Evolutionary conservation across 2,888 invertebrate species (phyloP), one percentile per base, ranked within the genome.

Genomic region (Hipparchia semele): DNA sequence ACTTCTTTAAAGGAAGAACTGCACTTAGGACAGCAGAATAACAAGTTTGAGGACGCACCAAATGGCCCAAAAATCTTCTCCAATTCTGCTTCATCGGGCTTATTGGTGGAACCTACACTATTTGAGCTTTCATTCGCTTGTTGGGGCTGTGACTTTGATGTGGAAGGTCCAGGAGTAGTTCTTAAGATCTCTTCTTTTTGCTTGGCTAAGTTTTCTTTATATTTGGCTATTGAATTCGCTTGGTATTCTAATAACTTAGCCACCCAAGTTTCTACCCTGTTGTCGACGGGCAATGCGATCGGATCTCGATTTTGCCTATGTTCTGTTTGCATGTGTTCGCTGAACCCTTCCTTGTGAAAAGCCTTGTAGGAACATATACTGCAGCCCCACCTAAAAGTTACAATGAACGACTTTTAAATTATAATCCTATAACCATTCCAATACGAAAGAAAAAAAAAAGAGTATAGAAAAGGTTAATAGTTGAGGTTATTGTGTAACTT

Each of bases 351-450:
- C 75, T 90, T 93, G 79, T 95, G 95, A 77, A 95, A 95, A 0
- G 95, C 94, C 76, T 94, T 94, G 80, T 95, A 95, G 0, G 93
- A 88, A 80, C 96, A 96, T 2, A 90, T 82, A 23, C 88, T 90
- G 80, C 96, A 96, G 23, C 92, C 90, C 94, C 94, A 96, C 78
- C 96, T 96, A 82, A 81, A 87, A 81, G 76, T 71, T 62, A 56
- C 12, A 69, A 23, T 54, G 59, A 69, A 62, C 10, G 2, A 46
- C 49, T 9, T n/a, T 59, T 49, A 12, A 61, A 23, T 23, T 13
- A 6, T 12, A 12, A 45, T 6, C 6, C 39, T 60, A 39, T 45
- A 0, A 45, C 45, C 51, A 60, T 12, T 39, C 6, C 9, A 53
- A 45, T 54, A 70, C 13, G 53, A 54, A 62, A 7, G 6, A 23